Conservation (phyloP, 2,888 invertebrate genomes). For the Priocnemis perturbator region DNA sequence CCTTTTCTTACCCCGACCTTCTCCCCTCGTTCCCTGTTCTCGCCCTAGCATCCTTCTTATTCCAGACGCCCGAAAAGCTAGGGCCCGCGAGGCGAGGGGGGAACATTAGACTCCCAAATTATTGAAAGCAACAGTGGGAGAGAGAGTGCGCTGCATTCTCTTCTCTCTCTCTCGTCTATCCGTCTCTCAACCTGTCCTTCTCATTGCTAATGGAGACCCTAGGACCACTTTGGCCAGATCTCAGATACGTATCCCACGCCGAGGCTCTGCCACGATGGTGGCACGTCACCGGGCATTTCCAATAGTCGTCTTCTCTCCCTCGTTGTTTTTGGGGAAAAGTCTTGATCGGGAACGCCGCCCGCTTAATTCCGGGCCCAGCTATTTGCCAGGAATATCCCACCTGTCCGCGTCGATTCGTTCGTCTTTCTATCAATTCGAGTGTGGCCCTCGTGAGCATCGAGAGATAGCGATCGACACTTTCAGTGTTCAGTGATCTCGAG, state of each 20-base stretch:
- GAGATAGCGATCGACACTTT: too few species aligned
- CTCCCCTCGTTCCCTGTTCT: neutral
- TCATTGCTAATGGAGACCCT: slow-evolving; percentile 50
- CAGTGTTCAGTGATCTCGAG: too few species aligned
- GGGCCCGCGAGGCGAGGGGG: slow-evolving; percentile 22
- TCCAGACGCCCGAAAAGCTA: slow-evolving; percentile 34
- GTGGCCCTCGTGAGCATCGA: too few species aligned
- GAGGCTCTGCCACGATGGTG: slow-evolving; percentile 16
- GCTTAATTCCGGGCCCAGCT: slow-evolving; percentile 11
- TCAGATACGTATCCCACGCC: slow-evolving; percentile 49
- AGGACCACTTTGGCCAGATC: slow-evolving; percentile 58
- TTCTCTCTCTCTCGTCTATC: slow-evolving; percentile 3
- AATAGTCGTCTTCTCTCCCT: slow-evolving; percentile 35
- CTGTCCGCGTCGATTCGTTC: slow-evolving; percentile 9
- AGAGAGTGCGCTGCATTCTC: slow-evolving; percentile 7
- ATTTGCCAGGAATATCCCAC: slow-evolving; percentile 15
- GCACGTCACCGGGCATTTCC: slow-evolving; percentile 32
- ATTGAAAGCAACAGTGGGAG: slow-evolving; percentile 69
- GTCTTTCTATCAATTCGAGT: too few species aligned
- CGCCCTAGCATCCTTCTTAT: slow-evolving; percentile 18
- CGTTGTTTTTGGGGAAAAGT: slow-evolving; percentile 24
- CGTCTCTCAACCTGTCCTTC: slow-evolving; percentile 9
- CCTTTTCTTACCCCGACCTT: slow-evolving; percentile 4
- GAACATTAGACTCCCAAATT: slow-evolving; percentile 73
- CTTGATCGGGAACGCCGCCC: neutral